These are phyloP conservation scores for Hipparchia semele DNA, from an alignment of 2,888 invertebrate species.

Conservation along the genomic window DNA sequence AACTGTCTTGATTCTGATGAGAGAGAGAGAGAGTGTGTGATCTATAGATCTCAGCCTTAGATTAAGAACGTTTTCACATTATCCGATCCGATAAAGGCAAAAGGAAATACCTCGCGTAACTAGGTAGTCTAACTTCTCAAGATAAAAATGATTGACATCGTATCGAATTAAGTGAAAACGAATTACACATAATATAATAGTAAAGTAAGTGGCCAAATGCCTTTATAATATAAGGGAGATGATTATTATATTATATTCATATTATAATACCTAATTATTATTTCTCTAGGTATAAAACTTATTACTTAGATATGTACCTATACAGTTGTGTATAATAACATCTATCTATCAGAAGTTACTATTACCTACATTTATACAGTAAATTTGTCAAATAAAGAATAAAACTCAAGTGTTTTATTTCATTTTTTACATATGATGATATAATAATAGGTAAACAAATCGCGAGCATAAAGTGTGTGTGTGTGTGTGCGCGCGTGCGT, in stretches of 20 bases:
- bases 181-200: not conserved
- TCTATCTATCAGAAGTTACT: conserved; percentile 30
- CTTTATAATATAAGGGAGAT: conserved; percentile 26
- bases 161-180: not conserved
- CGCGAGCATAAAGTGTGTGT: no score
- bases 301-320: conserved; percentile 24
- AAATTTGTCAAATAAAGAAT: conserved; percentile 63
- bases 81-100: not conserved
- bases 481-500: no score
- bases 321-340: conserved; percentile 27
- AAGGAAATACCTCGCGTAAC: not conserved
- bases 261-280: conserved; percentile 4
- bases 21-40: no score
- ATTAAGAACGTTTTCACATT: not conserved
- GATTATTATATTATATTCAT: conserved; percentile 23
- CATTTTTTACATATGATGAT: no score
- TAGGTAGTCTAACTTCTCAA: not conserved
- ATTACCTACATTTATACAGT: conserved; percentile 52
- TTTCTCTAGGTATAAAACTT: conserved; percentile 15
- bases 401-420: conserved; percentile 37
- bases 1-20: no score
- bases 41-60: not conserved
- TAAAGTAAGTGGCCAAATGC: conserved; percentile 19
- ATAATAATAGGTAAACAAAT: no score
- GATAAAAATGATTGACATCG: not conserved